phyloP scores from a whole-genome alignment of 2,888 invertebrate genomes.

The Autographa gamma region DNA sequence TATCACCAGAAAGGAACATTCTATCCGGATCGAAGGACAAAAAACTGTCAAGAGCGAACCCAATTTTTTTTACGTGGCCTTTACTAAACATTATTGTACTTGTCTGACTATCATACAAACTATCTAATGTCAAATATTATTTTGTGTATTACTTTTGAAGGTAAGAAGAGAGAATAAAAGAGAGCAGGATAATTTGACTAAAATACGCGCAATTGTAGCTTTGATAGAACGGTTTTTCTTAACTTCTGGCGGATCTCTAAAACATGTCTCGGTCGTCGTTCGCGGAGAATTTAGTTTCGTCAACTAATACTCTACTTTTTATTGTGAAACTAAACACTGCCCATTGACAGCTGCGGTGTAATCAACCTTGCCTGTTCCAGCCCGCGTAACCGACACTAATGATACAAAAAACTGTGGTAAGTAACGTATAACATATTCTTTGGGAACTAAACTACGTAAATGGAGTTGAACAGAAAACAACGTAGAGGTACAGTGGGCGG shows the following conservation, averaged over 20 bases:
- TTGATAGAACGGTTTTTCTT: not conserved
- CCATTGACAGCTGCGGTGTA: slow-evolving; percentile 74
- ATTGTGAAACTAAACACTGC: slow-evolving; percentile 72
- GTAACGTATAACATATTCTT: slow-evolving; percentile 30
- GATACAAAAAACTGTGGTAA: slow-evolving; percentile 27
- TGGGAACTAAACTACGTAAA: slow-evolving; percentile 11
- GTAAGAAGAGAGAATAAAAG: no score
- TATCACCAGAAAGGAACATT: slow-evolving; percentile 63
- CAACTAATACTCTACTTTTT: slow-evolving; percentile 67
- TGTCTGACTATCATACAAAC: no score
- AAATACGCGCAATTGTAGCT: no score
- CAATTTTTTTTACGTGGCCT: slow-evolving; percentile 19
- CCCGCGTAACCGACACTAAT: slow-evolving; percentile 54
- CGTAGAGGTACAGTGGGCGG: slow-evolving; percentile 39
- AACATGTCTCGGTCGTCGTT: slow-evolving; percentile 48
- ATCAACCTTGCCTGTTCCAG: slow-evolving; percentile 60
- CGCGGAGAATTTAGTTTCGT: slow-evolving; percentile 66
- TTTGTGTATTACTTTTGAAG: not conserved
- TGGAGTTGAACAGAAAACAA: slow-evolving; percentile 19
- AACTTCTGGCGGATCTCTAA: slow-evolving; percentile 24
- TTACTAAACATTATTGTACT: not conserved
- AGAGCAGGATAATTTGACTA: no score
- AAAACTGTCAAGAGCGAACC: slow-evolving; percentile 39
- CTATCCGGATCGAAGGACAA: slow-evolving; percentile 71
- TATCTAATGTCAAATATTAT: not conserved